These are phyloP conservation scores for Protophormia terraenovae DNA, from an alignment of 2,888 invertebrate genomes.

Conservation along the genomic window DNA sequence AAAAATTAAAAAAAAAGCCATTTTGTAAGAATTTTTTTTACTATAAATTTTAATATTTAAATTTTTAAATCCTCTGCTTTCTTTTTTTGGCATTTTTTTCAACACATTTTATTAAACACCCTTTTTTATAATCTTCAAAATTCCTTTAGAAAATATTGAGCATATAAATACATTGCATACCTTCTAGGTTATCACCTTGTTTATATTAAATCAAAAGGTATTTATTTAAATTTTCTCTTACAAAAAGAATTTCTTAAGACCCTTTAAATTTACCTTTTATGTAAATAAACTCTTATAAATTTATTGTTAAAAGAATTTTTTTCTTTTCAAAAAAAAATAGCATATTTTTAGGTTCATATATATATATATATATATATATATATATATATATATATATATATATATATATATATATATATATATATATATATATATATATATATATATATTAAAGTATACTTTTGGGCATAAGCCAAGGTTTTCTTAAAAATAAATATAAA, in stretches of 20 bases:
- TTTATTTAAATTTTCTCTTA: not conserved
- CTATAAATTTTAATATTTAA: too few species aligned
- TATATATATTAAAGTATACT: slow-evolving; percentile 16
- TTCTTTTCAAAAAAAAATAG: not conserved
- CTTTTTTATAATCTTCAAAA: too few species aligned
- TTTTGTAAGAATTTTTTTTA: too few species aligned
- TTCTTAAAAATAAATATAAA: not conserved
- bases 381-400: not conserved
- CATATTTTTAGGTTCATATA: not conserved
- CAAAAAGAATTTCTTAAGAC: too few species aligned
- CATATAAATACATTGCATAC: not conserved
- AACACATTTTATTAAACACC: too few species aligned
- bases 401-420: not conserved
- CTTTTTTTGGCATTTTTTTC: too few species aligned
- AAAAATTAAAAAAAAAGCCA: slow-evolving; percentile 15
- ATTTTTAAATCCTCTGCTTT: too few species aligned
- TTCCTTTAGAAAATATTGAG: too few species aligned
- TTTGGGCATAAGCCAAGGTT: slow-evolving; percentile 18
- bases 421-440: not conserved
- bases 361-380: not conserved
- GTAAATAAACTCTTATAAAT: not conserved
- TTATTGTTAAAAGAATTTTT: not conserved
- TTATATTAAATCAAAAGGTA: not conserved
- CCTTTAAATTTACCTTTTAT: slow-evolving; percentile 4
- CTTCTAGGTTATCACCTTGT: not conserved